These are phyloP conservation scores for Anneissia japonica DNA, from an alignment of 35 echinoderm and acorn worm genomes.

Conservation along the genomic window DNA sequence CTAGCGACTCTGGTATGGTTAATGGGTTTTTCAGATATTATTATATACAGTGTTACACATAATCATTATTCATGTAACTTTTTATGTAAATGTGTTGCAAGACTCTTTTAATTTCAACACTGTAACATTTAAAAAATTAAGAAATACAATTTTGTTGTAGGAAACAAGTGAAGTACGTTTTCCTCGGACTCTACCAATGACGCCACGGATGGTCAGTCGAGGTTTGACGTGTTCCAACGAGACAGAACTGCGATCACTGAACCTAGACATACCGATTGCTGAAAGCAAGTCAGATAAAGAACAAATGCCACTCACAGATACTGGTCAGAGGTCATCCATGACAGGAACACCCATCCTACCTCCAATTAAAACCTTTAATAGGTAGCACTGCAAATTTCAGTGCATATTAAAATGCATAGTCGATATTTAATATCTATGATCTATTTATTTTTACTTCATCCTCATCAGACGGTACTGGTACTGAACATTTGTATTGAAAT, in stretches of 20 bases:
- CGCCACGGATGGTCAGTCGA: conserved; percentile 64
- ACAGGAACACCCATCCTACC: neutral
- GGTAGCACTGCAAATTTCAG: neutral
- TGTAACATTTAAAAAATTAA: neutral
- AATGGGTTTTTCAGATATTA: too few relatives aligned
- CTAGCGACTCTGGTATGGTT: conserved; percentile 61
- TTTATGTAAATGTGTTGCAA: neutral
- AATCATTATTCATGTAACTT: neutral
- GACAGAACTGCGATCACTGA: conserved; percentile 56
- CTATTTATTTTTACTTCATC: too few relatives aligned
- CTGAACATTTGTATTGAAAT: too few relatives aligned
- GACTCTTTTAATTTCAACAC: neutral
- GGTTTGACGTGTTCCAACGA: conserved; percentile 66
- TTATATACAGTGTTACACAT: neutral
- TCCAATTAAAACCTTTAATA: neutral
- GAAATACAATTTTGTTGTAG: conserved; percentile 21
- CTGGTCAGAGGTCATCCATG: neutral
- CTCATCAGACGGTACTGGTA: too few relatives aligned
- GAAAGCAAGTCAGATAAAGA: neutral
- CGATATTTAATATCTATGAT: too few relatives aligned
- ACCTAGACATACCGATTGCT: neutral
- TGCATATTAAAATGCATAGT: too few relatives aligned
- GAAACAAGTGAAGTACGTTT: conserved; percentile 67
- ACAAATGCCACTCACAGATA: neutral
- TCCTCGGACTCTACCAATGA: conserved; percentile 61